These are phyloP conservation scores for Geodia barretti DNA, from an alignment of 37 sponge, comb jelly and placozoan species.

Conservation along the genomic window DNA sequence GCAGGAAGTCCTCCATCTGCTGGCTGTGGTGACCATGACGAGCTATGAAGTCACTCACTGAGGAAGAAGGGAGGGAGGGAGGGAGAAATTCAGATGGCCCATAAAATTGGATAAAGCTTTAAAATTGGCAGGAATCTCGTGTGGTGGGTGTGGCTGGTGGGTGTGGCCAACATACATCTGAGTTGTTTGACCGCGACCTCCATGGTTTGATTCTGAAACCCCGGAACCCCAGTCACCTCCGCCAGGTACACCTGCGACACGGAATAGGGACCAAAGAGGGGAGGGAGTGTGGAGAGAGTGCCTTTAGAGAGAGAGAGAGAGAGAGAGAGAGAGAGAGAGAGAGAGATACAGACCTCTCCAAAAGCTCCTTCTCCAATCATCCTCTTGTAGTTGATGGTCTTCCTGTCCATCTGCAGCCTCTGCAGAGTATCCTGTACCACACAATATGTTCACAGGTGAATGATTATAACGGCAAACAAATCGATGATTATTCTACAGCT, in stretches of 20 bases:
- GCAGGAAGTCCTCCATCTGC: slow-evolving; percentile 84
- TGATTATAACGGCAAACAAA: no score
- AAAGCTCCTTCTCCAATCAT: slow-evolving; percentile 78
- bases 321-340: background rate
- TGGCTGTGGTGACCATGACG: slow-evolving; percentile 72
- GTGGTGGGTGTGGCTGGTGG: background rate
- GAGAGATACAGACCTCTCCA: slow-evolving; percentile 76
- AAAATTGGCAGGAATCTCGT: background rate
- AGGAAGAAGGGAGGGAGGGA: background rate
- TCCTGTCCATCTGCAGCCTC: slow-evolving; percentile 53
- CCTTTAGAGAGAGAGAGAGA: background rate
- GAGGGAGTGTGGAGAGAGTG: no score
- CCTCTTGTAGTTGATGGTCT: slow-evolving; percentile 48
- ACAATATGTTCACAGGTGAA: no score
- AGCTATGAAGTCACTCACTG: slow-evolving; percentile 68
- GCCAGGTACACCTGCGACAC: slow-evolving; percentile 56
- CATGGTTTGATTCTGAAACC: slow-evolving; percentile 28
- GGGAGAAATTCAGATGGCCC: no score
- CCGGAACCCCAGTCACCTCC: slow-evolving; percentile 43
- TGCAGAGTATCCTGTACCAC: slow-evolving; percentile 60
- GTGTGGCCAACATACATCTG: slow-evolving; percentile 54
- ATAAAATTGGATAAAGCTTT: background rate
- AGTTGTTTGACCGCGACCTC: slow-evolving; percentile 81
- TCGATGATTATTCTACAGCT: no score
- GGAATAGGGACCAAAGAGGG: no score